Base-by-base conservation (phyloP, 2,888 invertebrate species). In the Tetanocera ferruginea region DNA sequence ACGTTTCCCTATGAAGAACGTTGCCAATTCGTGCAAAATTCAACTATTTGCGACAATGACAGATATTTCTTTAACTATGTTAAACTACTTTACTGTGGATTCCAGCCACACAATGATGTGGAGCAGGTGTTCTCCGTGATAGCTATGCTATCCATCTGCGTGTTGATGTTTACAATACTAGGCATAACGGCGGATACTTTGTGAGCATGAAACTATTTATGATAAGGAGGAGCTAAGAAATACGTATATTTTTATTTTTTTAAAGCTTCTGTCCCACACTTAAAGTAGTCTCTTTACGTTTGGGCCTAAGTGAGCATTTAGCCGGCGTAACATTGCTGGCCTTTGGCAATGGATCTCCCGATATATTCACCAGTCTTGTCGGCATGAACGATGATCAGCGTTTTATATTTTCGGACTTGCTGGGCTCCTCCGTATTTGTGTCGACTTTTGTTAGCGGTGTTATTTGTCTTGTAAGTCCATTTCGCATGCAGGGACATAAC, bases 261-360 rank as follows among this genome's bases (percentile, higher is more conserved):
- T 73, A 5, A 82, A 92, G 92, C 81, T 91, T 92, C 81, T 92
- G 92, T 80, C 92, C 92, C 51, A 89, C 91, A 1, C 83, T 92
- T 31, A 88, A 91, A 76, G 89, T 90, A 34, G 89, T 92, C 60
- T 89, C 92, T 1, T 83, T 88, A 70, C 83, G 89, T 1, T 82
- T 92, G 73, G 87, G 87, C 23, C 84, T 92, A 77, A 92, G 91
- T 69, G 91, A 92, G 81, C 91, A 90, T 83, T 89, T 92, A 60
- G 92, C 92, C 4, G 94, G 94, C 11, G 93, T 94, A 19, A 94
- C 94, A 28, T 91, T 94, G 80, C 87, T 94, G 83, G 94, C 94
- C 0, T 93, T 94, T 86, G 94, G 94, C 17, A 94, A 94, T 86
- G 93, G 94, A 57, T 92, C 93, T 1, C 93, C 94, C 1, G 94